Evolutionary conservation across 2,797 vertebrate species (phyloP), one percentile per base, ranked within the genome.

Genomic region (Ciconia nigra): DNA sequence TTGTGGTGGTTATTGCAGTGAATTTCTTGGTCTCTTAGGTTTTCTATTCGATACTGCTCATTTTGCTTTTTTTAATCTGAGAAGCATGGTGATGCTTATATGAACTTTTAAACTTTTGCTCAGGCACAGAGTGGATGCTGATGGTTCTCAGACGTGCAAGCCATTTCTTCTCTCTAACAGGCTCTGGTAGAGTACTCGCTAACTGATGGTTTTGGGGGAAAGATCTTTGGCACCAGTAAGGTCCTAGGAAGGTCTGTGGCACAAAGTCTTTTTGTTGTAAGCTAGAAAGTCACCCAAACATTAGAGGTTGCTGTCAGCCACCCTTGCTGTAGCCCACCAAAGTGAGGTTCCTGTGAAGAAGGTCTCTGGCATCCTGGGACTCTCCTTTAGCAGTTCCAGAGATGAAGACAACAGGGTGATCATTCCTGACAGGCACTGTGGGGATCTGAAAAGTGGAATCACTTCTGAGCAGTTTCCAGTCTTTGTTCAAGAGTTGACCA

Each of bases 361-460:
- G 3, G 3, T 58, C 46, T 67, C 69, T 51, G 31, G 13, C 20
- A 25, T 79, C 62, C 65, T 59, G 17, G 18, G 35, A 46, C 25
- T 65, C 14, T 66, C n/a, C 35, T 86, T 46, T 28, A 33, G 29
- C 21, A 49, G 22, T 21, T 86, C 42, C 51, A 83, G 13, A 2
- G 9, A 18, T 22, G 46, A 72, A 69, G 57, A 72, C 8, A 61
- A 35, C 16, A 76, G 17, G 31, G 9, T 81, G 15, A 20, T 72
- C 4, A 0, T 7, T 51, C 22, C n/a, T 86, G 46, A 31, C 17
- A 59, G n/a, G 26, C 13, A 57, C 31, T 20, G 5, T 2, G 1
- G 19, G 9, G 11, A 22, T 62, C 10, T 49, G 41, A 37, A 87
- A 87, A 73, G 24, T 2, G 15, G 19, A 63, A 65, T 67, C 11